Evolutionary conservation across 2,113 vertebrate species (phyloP).

Genomic region (human): GRCh38 chr1:3919501-3920000

Average conservation of each 20-base stretch:
- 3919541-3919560: background rate
- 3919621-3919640: background rate
- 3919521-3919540: rapidly evolving
- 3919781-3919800: rapidly evolving
- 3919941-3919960: rapidly evolving
- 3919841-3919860: background rate
- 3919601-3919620: no score
- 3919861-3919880: background rate
- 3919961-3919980: background rate
- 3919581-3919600: background rate
- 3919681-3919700: background rate
- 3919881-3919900: background rate
- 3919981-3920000: background rate
- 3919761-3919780: rapidly evolving
- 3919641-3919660: rapidly evolving
- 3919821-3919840: no score
- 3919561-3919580: background rate
- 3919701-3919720: rapidly evolving
- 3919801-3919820: rapidly evolving
- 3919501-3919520: background rate
- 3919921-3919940: rapidly evolving
- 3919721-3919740: rapidly evolving
- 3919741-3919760: no score
- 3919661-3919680: background rate
- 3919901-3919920: background rate